These are phyloP conservation scores for Chaetodon auriga DNA, from an alignment of 2,113 vertebrate species.

Conservation along the genomic window DNA sequence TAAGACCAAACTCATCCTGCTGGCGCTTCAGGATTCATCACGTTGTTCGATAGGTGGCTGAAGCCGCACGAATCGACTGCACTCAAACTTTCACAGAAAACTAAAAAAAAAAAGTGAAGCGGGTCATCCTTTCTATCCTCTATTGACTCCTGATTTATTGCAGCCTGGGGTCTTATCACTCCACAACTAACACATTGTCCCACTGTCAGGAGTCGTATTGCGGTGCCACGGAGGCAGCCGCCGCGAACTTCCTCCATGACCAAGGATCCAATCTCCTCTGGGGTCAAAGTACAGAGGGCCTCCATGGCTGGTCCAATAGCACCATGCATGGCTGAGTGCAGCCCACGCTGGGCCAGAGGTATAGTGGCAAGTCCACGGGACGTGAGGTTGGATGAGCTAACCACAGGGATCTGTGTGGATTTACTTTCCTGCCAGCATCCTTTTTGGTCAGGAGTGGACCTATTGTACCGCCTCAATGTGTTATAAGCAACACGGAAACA, in stretches of 20 bases:
- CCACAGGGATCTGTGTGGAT: conserved; percentile 79
- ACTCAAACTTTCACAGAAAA: conserved; percentile 13
- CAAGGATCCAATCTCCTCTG: conserved; percentile 76
- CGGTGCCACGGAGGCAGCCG: conserved; percentile 50
- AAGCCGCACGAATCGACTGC: neutral
- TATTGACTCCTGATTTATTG: conserved; percentile 47
- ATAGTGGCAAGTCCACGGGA: conserved; percentile 56
- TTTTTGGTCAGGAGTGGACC: conserved; percentile 55
- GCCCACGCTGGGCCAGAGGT: conserved; percentile 69
- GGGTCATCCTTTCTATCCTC: conserved; percentile 36
- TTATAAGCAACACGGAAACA: conserved; percentile 37
- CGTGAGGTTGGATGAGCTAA: conserved; percentile 68
- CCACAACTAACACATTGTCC: conserved; percentile 61
- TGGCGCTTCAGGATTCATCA: too few relatives aligned
- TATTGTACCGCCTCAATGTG: conserved; percentile 58
- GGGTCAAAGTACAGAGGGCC: conserved; percentile 67
- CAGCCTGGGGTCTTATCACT: conserved; percentile 40
- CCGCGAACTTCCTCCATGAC: conserved; percentile 37
- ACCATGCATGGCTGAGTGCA: conserved; percentile 62
- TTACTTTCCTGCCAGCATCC: conserved; percentile 73
- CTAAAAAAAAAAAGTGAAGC: conserved; percentile 7
- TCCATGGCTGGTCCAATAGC: conserved; percentile 66
- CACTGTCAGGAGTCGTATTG: conserved; percentile 50
- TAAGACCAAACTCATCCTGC: neutral
- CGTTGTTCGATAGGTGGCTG: too few relatives aligned